Conservation (phyloP, 1,140 invertebrate species). For the Rhyacophila brunnea region DNA sequence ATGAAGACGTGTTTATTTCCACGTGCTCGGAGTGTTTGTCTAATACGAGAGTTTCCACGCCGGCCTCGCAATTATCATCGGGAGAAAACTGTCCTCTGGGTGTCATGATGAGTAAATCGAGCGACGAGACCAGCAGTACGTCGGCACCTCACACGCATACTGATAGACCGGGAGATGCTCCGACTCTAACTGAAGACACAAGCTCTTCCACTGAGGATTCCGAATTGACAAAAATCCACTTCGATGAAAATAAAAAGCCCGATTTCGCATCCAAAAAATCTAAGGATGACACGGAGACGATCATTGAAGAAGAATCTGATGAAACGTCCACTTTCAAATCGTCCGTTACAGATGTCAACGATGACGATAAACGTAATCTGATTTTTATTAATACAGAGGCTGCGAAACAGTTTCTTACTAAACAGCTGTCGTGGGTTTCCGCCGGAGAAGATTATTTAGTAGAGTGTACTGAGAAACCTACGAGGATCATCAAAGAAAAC, state of each 20-base stretch:
- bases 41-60: slow-evolving; percentile 52
- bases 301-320: slow-evolving; percentile 40
- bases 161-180: slow-evolving; percentile 48
- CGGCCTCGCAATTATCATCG: slow-evolving; percentile 52
- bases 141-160: slow-evolving; percentile 51
- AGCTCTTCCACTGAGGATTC: slow-evolving; percentile 54
- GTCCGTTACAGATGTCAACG: slow-evolving; percentile 39
- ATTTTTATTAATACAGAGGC: slow-evolving; percentile 72
- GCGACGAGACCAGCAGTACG: slow-evolving; percentile 54
- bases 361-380: slow-evolving; percentile 61
- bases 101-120: slow-evolving; percentile 52
- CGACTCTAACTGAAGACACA: slow-evolving; percentile 57
- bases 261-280: slow-evolving; percentile 5
- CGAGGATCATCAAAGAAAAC: slow-evolving; percentile 68
- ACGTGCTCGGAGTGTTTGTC: slow-evolving; percentile 64
- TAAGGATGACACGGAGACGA: slow-evolving; percentile 33
- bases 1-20: slow-evolving; percentile 64
- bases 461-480: slow-evolving; percentile 65
- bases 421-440: slow-evolving; percentile 71
- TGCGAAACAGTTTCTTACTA: slow-evolving; percentile 67
- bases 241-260: slow-evolving; percentile 26
- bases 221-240: slow-evolving; percentile 44
- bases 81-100: slow-evolving; percentile 52
- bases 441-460: slow-evolving; percentile 64
- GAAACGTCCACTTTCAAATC: slow-evolving; percentile 40